Percentiles rank a stretch among this genome's conserved stretches.
These are phyloP conservation scores for Dolichopus griseipennis DNA, from an alignment of 2,888 invertebrate genomes.

Conservation along the genomic window DNA sequence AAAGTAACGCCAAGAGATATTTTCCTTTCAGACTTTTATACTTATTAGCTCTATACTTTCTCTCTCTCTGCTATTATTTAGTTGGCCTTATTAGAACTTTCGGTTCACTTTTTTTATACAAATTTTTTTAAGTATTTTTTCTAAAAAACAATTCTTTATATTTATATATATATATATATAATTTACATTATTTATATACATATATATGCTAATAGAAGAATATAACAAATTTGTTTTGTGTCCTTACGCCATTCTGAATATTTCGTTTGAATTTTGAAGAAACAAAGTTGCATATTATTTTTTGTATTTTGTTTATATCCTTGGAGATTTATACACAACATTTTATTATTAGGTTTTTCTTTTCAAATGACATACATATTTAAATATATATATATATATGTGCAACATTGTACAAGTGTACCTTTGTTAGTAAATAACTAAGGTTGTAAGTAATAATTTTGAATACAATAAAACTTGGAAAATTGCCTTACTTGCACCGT, in stretches of 20 bases:
- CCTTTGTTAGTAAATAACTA: no score
- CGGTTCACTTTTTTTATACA: not conserved
- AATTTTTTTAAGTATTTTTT: not conserved
- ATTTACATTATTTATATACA: not conserved
- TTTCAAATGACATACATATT: not conserved
- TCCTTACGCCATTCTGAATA: not conserved
- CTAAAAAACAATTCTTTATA: not conserved
- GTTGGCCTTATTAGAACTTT: constrained; percentile 1
- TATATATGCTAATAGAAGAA: not conserved
- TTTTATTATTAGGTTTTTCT: no score
- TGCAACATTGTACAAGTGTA: no score
- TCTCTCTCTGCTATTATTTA: constrained; percentile 6
- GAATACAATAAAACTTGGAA: not conserved
- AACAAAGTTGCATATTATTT: not conserved
- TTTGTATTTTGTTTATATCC: no score
- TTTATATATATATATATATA: no score
- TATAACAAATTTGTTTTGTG: not conserved
- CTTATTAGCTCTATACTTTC: not conserved
- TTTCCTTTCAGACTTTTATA: constrained; percentile 6
- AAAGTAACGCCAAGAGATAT: not conserved
- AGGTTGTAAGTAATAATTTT: not conserved
- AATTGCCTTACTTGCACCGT: not conserved
- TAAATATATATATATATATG: no score
- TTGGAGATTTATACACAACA: no score
- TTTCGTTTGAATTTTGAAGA: not conserved